Conservation (phyloP, 1,140 invertebrate species). For the Tenebrio molitor region DNA sequence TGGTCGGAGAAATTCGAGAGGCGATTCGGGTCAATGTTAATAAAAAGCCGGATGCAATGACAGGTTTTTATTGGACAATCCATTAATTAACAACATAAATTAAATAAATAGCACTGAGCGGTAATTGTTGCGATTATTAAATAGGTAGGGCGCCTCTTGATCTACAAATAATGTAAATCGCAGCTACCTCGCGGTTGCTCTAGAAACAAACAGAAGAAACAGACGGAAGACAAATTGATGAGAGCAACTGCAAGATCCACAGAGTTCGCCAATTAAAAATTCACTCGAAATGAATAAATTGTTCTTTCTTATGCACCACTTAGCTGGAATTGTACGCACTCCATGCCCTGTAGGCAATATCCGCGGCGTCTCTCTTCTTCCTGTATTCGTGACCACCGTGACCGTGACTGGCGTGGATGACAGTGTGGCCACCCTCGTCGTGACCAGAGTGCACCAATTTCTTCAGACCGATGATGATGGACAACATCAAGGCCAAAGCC, state of each 20-base stretch:
- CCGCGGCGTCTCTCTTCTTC: conserved; percentile 67
- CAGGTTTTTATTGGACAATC: conserved; percentile 17
- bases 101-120: conserved; percentile 43
- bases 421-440: conserved; percentile 76
- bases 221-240: neutral
- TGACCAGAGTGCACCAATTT: conserved; percentile 74
- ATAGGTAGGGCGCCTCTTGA: neutral
- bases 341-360: conserved; percentile 75
- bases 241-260: conserved; percentile 25
- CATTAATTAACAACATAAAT: conserved; percentile 45
- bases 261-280: conserved; percentile 1
- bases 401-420: conserved; percentile 75
- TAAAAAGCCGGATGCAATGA: conserved; percentile 57
- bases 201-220: neutral
- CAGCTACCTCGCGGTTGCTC: conserved; percentile 6
- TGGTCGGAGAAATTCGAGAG: conserved; percentile 48
- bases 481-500: conserved; percentile 79
- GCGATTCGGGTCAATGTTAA: conserved; percentile 58
- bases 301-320: conserved; percentile 29
- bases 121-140: neutral
- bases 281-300: conserved; percentile 48
- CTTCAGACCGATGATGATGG: conserved; percentile 79
- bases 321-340: conserved; percentile 55
- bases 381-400: conserved; percentile 75
- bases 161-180: conserved; percentile 34